Evolutionary conservation across 2,797 vertebrate species (phyloP).

Genomic region (Tragelaphus oryx): DNA sequence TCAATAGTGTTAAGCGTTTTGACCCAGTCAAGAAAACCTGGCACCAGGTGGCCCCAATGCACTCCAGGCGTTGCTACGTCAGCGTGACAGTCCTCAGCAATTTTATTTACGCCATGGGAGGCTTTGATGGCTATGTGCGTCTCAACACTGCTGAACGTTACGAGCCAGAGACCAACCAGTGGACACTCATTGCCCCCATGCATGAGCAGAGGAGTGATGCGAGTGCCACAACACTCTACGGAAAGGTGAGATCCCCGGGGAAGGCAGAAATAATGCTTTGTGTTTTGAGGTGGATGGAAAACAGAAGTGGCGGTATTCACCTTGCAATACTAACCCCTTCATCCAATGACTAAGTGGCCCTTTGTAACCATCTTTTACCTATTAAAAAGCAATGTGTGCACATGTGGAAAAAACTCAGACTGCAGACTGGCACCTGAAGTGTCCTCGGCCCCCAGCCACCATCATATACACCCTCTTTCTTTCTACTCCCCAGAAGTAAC

Average conservation of each 20-base stretch:
- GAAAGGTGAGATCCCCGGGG: slow-evolving; percentile 74
- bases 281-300: not conserved
- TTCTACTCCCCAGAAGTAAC: not conserved
- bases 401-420: not conserved
- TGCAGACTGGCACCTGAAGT: not conserved
- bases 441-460: not conserved
- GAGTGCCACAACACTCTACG: slow-evolving; percentile 81
- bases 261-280: fast-evolving
- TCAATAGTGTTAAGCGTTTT: slow-evolving; percentile 84
- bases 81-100: slow-evolving; percentile 83
- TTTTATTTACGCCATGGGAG: slow-evolving; percentile 89
- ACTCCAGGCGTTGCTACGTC: slow-evolving; percentile 84
- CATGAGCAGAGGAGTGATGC: slow-evolving; percentile 83
- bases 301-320: not conserved
- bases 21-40: slow-evolving; percentile 81
- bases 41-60: slow-evolving; percentile 87
- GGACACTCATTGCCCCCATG: slow-evolving; percentile 87
- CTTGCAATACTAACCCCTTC: not conserved
- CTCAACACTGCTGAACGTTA: slow-evolving; percentile 86
- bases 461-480: not conserved
- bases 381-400: not conserved
- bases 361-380: not conserved
- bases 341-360: not conserved
- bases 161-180: slow-evolving; percentile 86
- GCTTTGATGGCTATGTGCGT: slow-evolving; percentile 80